phyloP scores from a whole-genome alignment of 2,113 vertebrate genomes.

The Corydoras sp. region DNA sequence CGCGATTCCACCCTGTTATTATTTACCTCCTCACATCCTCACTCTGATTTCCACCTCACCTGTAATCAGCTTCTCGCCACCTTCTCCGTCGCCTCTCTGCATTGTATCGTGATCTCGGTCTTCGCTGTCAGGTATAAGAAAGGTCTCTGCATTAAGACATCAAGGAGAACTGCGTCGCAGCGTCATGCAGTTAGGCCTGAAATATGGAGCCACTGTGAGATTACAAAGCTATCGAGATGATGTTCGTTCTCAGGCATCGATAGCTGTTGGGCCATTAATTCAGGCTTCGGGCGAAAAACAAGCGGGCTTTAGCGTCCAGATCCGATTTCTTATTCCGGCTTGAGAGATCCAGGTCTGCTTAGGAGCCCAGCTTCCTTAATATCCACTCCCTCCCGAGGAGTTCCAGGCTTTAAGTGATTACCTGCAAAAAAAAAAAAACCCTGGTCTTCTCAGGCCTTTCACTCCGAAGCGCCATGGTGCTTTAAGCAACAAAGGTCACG shows the following conservation, averaged over 20 bases:
- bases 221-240: conserved; percentile 23
- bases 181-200: conserved; percentile 10
- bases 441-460: background rate
- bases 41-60: conserved; percentile 37
- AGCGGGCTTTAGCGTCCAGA: conserved; percentile 23
- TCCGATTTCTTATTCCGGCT: conserved; percentile 7
- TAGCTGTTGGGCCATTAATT: conserved; percentile 37
- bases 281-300: conserved; percentile 25
- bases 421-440: conserved; percentile 56
- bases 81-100: conserved; percentile 1
- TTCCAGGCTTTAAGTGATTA: conserved; percentile 67
- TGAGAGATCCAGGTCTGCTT: conserved; percentile 6
- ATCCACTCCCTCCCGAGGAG: conserved; percentile 51
- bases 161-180: background rate
- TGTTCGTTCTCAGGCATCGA: conserved; percentile 13
- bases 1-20: conserved; percentile 11
- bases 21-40: conserved; percentile 28
- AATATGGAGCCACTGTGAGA: conserved; percentile 14
- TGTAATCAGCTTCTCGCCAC: conserved; percentile 18
- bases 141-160: conserved; percentile 3
- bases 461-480: background rate
- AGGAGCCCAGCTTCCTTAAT: conserved; percentile 11
- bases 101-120: background rate
- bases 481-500: conserved; percentile 33
- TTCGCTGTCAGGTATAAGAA: background rate